Conservation (phyloP, 2,797 vertebrate species). For the Brotula barbata region DNA sequence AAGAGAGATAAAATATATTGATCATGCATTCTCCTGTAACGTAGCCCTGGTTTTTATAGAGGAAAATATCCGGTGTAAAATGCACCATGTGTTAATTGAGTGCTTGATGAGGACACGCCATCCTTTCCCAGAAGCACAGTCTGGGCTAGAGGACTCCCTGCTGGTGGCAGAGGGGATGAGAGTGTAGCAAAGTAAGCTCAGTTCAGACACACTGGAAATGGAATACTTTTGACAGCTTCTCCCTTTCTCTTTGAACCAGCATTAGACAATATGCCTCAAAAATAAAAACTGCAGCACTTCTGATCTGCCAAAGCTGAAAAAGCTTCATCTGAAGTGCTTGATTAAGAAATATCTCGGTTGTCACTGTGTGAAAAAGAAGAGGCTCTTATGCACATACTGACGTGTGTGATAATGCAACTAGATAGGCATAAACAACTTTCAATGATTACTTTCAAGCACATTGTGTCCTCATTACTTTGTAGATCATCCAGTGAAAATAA, state of each 20-base stretch:
- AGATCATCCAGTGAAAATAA: not conserved
- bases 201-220: not conserved
- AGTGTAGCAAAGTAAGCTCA: slow-evolving; percentile 2
- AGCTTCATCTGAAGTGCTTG: not conserved
- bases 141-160: slow-evolving; percentile 64
- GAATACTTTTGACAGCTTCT: not conserved
- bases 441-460: not conserved
- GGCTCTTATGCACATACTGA: not conserved
- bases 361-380: not conserved
- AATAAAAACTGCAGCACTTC: not conserved
- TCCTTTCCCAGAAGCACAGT: slow-evolving; percentile 34
- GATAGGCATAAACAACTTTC: not conserved
- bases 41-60: slow-evolving; percentile 31
- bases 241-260: not conserved
- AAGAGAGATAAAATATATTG: slow-evolving; percentile 2
- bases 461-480: not conserved
- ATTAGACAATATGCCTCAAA: not conserved
- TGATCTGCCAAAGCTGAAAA: not conserved
- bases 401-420: not conserved
- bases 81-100: slow-evolving; percentile 35
- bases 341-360: not conserved
- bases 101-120: slow-evolving; percentile 26
- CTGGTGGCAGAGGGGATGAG: slow-evolving; percentile 49
- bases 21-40: not conserved
- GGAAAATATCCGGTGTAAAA: slow-evolving; percentile 35